A percentile compares a stretch with the other conserved stretches of the same genome.
Conservation (phyloP, 2,113 vertebrate genomes). For the Aegypius monachus region DNA sequence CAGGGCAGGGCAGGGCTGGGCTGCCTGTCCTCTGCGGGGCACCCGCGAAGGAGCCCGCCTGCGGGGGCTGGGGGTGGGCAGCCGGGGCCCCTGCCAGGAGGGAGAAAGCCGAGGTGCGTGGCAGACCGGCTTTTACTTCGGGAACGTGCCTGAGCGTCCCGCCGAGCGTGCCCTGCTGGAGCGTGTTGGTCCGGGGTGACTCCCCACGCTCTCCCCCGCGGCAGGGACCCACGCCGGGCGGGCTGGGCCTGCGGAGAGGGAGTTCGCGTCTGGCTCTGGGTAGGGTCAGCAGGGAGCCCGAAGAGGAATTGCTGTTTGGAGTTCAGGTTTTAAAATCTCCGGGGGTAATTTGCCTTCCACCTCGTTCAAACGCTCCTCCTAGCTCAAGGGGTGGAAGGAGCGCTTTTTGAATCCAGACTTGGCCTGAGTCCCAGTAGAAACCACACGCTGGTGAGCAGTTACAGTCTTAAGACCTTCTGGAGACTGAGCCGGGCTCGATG, state of each 20-base stretch:
- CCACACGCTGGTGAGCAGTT: accelerated
- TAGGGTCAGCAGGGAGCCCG: background rate
- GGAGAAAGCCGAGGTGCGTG: too few species aligned
- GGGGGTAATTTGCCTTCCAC: background rate
- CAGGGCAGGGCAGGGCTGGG: background rate
- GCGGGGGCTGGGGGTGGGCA: background rate
- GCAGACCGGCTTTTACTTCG: accelerated
- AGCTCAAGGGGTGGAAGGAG: background rate
- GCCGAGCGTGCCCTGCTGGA: background rate
- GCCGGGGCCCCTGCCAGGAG: background rate
- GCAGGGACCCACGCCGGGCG: background rate
- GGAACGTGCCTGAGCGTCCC: accelerated
- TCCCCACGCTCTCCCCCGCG: background rate
- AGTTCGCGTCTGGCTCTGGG: background rate
- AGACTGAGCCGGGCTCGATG: accelerated
- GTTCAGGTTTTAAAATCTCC: background rate
- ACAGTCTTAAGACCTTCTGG: accelerated
- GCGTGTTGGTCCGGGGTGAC: background rate
- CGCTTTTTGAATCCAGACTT: accelerated
- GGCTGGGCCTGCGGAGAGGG: accelerated
- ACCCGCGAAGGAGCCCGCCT: background rate
- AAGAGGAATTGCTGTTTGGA: background rate
- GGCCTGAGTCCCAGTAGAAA: accelerated
- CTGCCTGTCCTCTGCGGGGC: background rate
- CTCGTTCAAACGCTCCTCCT: accelerated